Percentiles rank a stretch among this genome's conserved stretches.
phyloP scores from a whole-genome alignment of 2,113 vertebrate genomes.

The Xiphophorus maculatus region DNA sequence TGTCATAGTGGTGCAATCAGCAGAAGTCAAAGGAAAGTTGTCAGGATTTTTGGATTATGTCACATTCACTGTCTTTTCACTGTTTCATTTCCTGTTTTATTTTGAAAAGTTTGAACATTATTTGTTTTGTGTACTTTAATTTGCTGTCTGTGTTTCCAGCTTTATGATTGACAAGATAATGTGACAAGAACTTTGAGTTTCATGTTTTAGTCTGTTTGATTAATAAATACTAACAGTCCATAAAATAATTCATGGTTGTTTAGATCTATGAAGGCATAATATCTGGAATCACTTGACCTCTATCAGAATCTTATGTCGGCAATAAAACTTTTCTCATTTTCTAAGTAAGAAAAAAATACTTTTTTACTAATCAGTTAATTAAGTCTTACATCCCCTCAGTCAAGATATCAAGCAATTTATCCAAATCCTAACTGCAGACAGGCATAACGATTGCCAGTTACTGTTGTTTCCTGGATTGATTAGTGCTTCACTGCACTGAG shows the following conservation, averaged over 20 bases:
- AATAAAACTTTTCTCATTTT: background rate
- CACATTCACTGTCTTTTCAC: background rate
- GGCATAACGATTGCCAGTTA: constrained; percentile 10
- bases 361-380: background rate
- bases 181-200: background rate
- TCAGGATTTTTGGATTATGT: background rate
- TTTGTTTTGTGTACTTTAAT: background rate
- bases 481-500: constrained; percentile 30
- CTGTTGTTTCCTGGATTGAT: constrained; percentile 46
- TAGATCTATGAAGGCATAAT: background rate
- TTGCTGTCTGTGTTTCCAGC: background rate
- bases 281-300: background rate
- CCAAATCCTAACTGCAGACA: constrained; percentile 27
- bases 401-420: constrained; percentile 18
- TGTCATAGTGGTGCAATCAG: background rate
- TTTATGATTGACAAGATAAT: background rate
- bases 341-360: background rate
- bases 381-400: constrained; percentile 7
- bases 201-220: background rate
- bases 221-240: background rate
- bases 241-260: background rate
- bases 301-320: background rate
- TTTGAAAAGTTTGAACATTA: background rate
- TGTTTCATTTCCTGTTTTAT: background rate
- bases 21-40: background rate